A percentile compares a stretch with the other conserved stretches of the same genome.
These are phyloP conservation scores for Platysternon megacephalum DNA, from an alignment of 2,113 vertebrate genomes.

Conservation along the genomic window DNA sequence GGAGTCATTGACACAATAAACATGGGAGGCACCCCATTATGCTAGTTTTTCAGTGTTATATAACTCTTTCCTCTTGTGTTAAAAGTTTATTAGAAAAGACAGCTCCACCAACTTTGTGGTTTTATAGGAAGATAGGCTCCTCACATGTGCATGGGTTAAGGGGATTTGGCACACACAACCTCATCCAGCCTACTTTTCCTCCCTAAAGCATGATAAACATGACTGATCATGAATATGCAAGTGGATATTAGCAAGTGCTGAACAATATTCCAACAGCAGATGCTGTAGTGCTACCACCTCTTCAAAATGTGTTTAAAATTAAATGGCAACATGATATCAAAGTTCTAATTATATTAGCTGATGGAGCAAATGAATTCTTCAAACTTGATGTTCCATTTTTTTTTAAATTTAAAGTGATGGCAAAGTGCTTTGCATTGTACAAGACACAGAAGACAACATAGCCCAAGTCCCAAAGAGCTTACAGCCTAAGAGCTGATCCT, in stretches of 20 bases:
- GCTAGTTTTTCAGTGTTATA: neutral
- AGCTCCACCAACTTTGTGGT: neutral
- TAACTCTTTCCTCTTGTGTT: neutral
- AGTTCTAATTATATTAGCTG: fast-evolving
- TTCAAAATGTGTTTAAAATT: neutral
- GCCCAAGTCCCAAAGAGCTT: neutral
- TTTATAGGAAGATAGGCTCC: neutral
- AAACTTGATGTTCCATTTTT: neutral
- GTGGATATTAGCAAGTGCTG: neutral
- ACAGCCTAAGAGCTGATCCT: fast-evolving
- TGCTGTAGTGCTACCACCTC: fast-evolving
- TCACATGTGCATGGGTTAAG: neutral
- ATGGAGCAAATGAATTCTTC: neutral
- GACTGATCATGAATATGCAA: neutral
- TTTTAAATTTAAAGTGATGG: neutral
- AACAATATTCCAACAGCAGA: fast-evolving
- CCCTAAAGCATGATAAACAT: neutral
- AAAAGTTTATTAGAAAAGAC: neutral
- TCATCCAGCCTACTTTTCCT: neutral
- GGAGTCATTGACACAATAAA: neutral
- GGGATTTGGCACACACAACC: neutral
- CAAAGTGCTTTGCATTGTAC: neutral
- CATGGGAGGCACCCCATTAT: neutral
- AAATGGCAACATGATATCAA: neutral
- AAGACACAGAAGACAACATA: neutral